Base-by-base conservation (phyloP, 2,888 invertebrate species). In the Callosobruchus maculatus region DNA sequence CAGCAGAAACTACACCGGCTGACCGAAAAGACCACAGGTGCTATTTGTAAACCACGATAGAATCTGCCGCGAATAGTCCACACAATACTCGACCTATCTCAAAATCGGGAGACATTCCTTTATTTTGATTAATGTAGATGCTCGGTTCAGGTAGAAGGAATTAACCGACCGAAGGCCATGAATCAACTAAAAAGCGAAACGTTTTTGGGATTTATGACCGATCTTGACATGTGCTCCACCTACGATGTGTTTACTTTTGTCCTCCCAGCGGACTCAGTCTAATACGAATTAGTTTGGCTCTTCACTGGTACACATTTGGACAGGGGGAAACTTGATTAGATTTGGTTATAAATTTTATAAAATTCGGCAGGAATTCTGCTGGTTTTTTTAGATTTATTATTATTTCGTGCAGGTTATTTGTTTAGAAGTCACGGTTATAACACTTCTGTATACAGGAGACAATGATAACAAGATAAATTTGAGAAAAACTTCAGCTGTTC, bases 151-250 rank as follows among this genome's bases (percentile, higher is more conserved):
- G 83, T 83, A 83, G 78, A 78, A 76, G 81, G 80, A 79, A 70
- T 22, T n/a, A 70, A 26, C 22, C 20, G 70, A 21, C 22, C 20
- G 26, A 31, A 21, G 71, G 18, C 75, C 78, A 84, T 84, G 84
- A 84, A 84, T 84, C 84, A 84, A 84, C 83, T 80, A 81, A 82
- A 82, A 83, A 83, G 82, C 82, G 83, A 83, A 83, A 82, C 80
- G 82, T 82, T 81, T 74, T 77, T 74, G 75, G 78, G 81, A 83
- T 84, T 84, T 84, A 83, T 84, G 75, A 79, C 77, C 77, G 76
- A 78, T 81, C 79, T 80, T 77, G 83, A 83, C 82, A 81, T 76
- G 80, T 81, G 75, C 82, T 80, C 84, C 84, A 82, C 84, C 84
- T 82, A 83, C 83, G 81, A 83, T 83, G 78, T 83, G 83, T 83